Evolutionary conservation across 2,888 invertebrate species (phyloP), one percentile per base, ranked within the genome.

Genomic region (Mellilla xanthometata): DNA sequence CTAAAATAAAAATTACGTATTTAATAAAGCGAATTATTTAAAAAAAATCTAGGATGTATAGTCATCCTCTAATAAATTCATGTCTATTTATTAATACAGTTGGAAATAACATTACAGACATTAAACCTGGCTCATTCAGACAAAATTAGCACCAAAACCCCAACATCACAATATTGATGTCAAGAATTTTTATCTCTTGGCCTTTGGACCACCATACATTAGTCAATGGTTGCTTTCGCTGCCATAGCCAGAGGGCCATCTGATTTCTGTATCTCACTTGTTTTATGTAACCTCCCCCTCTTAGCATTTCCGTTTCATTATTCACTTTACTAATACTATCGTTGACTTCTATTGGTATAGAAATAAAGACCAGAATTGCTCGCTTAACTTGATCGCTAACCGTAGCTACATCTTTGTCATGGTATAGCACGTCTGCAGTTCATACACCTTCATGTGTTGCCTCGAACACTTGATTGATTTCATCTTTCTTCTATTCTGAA

Each of bases 251-350:
- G 72, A 80, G 81, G 80, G 72, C 71, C 69, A 68, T 60, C 62
- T 65, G 68, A 72, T 77, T 76, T 78, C 76, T 76, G 76, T 72
- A 67, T 60, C 72, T 76, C 76, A 66, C 70, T 65, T 67, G 67
- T 76, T 85, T 83, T 85, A 85, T 82, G 81, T 81, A 80, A 81
- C 65, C 61, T 65, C 76, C 80, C 77, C 75, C 65, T 76, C 70
- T 65, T 54, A 15, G 44, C 46, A 35, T 39, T 39, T 30, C 19
- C 32, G 30, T 3, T 23, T 39, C 7, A 12, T 31, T 11, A 47
- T 12, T 8, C 30, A 34, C 39, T 41, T 39, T 6, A 30, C 33
- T 12, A 9, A 11, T 27, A 42, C 13, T 11, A 47, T 33, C 12
- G 12, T 28, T 40, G 22, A 28, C n/a, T 43, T 43, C 33, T 57